Evolutionary conservation across 2,888 invertebrate species (phyloP), one percentile per base, ranked within the genome.

Genomic region (Idaea straminata): DNA sequence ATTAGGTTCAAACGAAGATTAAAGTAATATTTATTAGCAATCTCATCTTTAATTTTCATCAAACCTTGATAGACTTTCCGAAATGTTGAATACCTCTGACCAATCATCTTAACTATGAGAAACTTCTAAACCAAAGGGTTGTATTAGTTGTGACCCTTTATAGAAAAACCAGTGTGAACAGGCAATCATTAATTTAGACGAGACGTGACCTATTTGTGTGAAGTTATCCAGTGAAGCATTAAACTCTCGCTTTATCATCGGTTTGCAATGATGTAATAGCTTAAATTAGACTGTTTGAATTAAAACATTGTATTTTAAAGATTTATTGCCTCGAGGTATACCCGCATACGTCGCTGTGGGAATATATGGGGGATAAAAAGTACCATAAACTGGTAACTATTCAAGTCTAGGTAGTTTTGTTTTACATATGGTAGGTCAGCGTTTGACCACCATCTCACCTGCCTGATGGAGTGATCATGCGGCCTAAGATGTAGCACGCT

Each of bases 111-210:
- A 72, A 74, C 72, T 66, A 65, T 72, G 66, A 66, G 69, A 70
- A 68, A 63, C 38, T 65, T 62, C 64, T 61, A 47, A 66, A 59
- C 72, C 71, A 68, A 77, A 74, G 76, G 78, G 76, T 74, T 78
- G 74, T 59, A 35, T 64, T 63, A 65, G 67, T 64, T 61, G 59
- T 68, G 66, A 66, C 68, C 68, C 66, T 62, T 61, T 38, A 63
- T 68, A 63, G 60, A 64, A 63, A 66, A 68, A 68, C 38, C 61
- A 57, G 66, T 15, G 47, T 62, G 47, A 36, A 34, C 63, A 35
- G 6, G 15, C 16, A 68, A 10, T 38, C 47, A 47, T 61, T 61
- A 34, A 61, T 69, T 64, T 57, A 59, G 13, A 57, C 47, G 47
- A 47, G 7, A 47, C 47, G 47, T 47, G 47, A 47, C 47, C 47